Conservation (phyloP, 2,888 invertebrate species). For the Syrista parreyssii region DNA sequence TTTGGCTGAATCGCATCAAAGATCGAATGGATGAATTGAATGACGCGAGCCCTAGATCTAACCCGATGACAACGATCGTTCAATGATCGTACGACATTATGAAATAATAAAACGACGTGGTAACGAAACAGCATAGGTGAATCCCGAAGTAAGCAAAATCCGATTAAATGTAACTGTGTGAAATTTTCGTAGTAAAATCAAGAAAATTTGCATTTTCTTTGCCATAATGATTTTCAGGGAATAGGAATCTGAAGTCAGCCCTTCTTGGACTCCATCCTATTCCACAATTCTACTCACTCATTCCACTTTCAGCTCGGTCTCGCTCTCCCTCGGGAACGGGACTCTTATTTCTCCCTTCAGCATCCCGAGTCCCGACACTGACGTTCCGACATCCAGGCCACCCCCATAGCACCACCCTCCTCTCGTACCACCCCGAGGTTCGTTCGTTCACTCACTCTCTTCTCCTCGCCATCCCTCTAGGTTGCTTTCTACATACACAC, state of each 20-base stretch:
- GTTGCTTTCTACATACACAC: background rate
- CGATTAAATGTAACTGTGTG: background rate
- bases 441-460: conserved; percentile 15
- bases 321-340: conserved; percentile 52
- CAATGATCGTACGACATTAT: background rate
- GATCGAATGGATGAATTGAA: background rate
- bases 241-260: background rate
- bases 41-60: background rate
- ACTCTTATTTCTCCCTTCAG: conserved; percentile 55
- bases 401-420: conserved; percentile 8
- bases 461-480: conserved; percentile 22
- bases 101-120: background rate
- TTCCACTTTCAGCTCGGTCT: conserved; percentile 46
- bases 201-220: background rate
- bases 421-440: conserved; percentile 34
- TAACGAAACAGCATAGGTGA: background rate
- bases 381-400: conserved; percentile 52
- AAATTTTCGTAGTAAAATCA: background rate
- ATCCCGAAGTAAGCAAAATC: background rate
- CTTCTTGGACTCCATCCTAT: conserved; percentile 56
- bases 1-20: background rate
- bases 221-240: background rate
- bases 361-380: conserved; percentile 54
- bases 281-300: conserved; percentile 54
- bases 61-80: background rate